Conservation (phyloP, 2,888 invertebrate genomes). For the Terebella lapidaria region DNA sequence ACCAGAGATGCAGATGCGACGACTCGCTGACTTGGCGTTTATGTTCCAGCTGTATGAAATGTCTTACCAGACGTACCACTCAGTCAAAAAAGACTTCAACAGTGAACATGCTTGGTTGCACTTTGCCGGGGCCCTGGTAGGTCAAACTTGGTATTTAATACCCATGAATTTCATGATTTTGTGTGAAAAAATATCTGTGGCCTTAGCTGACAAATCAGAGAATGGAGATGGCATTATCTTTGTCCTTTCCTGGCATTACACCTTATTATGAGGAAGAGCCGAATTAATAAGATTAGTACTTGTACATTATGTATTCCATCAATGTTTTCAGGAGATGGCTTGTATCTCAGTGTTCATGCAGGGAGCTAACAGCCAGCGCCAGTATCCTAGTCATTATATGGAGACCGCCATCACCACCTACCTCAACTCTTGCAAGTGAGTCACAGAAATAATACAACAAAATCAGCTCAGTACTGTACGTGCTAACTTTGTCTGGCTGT, state of each 20-base stretch:
- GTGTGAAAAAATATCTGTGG: too few species aligned
- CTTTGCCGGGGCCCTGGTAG: constrained; percentile 81
- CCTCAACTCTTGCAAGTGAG: constrained; percentile 60
- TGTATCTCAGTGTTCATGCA: constrained; percentile 86
- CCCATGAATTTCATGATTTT: too few species aligned
- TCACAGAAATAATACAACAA: too few species aligned
- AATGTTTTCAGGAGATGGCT: constrained; percentile 74
- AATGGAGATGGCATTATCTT: too few species aligned
- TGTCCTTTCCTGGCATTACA: too few species aligned
- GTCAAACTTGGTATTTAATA: too few species aligned
- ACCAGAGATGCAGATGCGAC: constrained; percentile 85
- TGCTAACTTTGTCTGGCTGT: too few species aligned
- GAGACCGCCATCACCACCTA: constrained; percentile 91
- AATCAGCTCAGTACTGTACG: too few species aligned
- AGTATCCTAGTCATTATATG: constrained; percentile 68
- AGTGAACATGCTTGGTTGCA: constrained; percentile 96
- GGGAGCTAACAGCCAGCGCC: constrained; percentile 47
- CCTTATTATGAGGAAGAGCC: too few species aligned
- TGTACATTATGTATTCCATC: not conserved
- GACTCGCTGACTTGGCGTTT: constrained; percentile 91
- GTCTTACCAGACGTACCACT: constrained; percentile 90
- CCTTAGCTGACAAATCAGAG: too few species aligned
- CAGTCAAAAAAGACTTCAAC: constrained; percentile 94
- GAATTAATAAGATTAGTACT: too few species aligned
- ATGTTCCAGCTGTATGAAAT: constrained; percentile 89